Conservation (phyloP, 2,888 invertebrate species). For the Halictus ligatus region DNA sequence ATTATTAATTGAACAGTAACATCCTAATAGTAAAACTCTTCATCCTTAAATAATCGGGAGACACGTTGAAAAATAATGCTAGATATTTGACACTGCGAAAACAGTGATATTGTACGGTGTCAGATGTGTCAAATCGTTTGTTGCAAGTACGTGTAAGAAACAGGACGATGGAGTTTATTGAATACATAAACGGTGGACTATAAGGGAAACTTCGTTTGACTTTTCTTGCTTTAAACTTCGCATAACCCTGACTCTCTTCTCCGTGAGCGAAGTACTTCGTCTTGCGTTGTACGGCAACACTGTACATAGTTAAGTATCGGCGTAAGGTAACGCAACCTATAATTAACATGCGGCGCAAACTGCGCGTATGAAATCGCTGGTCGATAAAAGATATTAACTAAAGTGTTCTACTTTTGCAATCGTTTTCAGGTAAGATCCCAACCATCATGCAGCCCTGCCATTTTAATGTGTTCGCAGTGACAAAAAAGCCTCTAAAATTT, state of each 20-base stretch:
- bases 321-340: slow-evolving; percentile 54
- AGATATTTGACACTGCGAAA: background rate
- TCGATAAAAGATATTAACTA: slow-evolving; percentile 42
- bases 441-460: background rate
- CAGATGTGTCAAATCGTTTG: background rate
- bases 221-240: slow-evolving; percentile 8
- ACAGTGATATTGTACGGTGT: background rate
- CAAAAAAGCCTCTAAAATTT: background rate
- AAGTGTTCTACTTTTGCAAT: slow-evolving; percentile 29
- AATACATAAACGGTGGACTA: background rate
- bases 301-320: slow-evolving; percentile 60
- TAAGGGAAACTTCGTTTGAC: background rate
- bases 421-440: background rate
- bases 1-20: background rate
- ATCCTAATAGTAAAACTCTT: background rate
- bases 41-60: background rate
- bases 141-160: background rate
- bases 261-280: slow-evolving; percentile 25
- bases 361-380: slow-evolving; percentile 48
- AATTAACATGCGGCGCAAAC: slow-evolving; percentile 66
- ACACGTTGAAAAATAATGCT: background rate
- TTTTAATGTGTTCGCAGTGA: background rate
- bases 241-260: slow-evolving; percentile 26
- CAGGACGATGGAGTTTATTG: background rate
- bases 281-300: slow-evolving; percentile 47